Conservation (phyloP, 1,140 invertebrate species). For the Drosophila bipectinata region DNA sequence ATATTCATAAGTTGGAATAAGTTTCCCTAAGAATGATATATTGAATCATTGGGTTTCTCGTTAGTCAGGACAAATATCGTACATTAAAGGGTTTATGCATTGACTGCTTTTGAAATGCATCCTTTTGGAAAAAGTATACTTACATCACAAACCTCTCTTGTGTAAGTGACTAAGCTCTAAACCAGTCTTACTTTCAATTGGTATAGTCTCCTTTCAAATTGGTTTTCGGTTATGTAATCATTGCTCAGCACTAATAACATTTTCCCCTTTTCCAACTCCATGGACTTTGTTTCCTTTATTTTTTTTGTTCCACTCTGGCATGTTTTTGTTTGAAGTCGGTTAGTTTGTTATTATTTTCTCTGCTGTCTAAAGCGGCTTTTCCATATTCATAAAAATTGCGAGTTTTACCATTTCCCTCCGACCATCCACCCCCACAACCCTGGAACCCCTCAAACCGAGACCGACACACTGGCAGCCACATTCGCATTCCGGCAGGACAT, state of each 20-base stretch:
- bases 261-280: slow-evolving; percentile 26
- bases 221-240: slow-evolving; percentile 52
- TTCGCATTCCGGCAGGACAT: slow-evolving; percentile 50
- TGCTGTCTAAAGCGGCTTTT: slow-evolving; percentile 75
- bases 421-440: background rate
- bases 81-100: background rate
- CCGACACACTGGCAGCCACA: slow-evolving; percentile 24
- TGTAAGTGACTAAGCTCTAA: slow-evolving; percentile 2
- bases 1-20: slow-evolving; percentile 27
- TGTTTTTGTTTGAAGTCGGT: slow-evolving; percentile 73
- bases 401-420: slow-evolving; percentile 58
- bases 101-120: too few species aligned
- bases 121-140: too few species aligned
- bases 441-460: background rate
- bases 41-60: background rate
- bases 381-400: slow-evolving; percentile 80
- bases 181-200: background rate
- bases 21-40: slow-evolving; percentile 4
- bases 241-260: slow-evolving; percentile 72
- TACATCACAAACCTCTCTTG: background rate
- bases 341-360: slow-evolving; percentile 56
- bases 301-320: slow-evolving; percentile 21
- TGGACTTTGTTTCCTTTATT: background rate
- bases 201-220: slow-evolving; percentile 27
- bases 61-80: background rate